phyloP scores from a whole-genome alignment of 2,113 vertebrate species.

The Vimba vimba region DNA sequence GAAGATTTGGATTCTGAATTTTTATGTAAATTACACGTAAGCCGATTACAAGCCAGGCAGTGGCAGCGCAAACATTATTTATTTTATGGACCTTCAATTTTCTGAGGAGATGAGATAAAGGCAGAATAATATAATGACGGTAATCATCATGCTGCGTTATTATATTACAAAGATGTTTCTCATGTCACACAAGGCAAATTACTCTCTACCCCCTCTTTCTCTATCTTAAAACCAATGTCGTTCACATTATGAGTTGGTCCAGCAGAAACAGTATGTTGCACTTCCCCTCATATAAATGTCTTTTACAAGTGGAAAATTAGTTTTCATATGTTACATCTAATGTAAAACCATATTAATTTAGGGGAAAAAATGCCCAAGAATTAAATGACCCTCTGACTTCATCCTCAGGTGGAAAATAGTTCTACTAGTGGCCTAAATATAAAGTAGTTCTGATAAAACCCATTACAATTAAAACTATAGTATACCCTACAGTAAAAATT shows the following conservation, averaged over 20 bases:
- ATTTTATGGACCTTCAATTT: constrained; percentile 80
- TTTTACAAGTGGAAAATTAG: background rate
- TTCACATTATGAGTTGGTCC: background rate
- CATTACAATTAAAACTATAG: no score
- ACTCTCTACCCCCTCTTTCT: constrained; percentile 54
- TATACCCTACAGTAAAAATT: no score
- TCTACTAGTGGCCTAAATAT: background rate
- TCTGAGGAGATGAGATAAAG: constrained; percentile 74
- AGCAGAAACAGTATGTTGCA: background rate
- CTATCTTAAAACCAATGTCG: constrained; percentile 31
- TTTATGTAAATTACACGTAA: constrained; percentile 80
- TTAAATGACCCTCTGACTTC: background rate
- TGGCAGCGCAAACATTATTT: constrained; percentile 74
- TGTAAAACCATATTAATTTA: background rate
- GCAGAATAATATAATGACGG: constrained; percentile 71
- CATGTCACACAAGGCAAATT: constrained; percentile 69
- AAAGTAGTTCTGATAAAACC: background rate
- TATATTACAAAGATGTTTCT: constrained; percentile 73
- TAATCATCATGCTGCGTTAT: constrained; percentile 72
- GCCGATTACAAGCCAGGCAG: constrained; percentile 77
- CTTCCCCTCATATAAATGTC: background rate
- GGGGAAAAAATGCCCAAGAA: background rate
- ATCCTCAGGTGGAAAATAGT: background rate
- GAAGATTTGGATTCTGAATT: constrained; percentile 71
- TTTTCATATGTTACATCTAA: background rate